phyloP scores from a whole-genome alignment of 1,140 invertebrate species.

The Drosophila jambulina region DNA sequence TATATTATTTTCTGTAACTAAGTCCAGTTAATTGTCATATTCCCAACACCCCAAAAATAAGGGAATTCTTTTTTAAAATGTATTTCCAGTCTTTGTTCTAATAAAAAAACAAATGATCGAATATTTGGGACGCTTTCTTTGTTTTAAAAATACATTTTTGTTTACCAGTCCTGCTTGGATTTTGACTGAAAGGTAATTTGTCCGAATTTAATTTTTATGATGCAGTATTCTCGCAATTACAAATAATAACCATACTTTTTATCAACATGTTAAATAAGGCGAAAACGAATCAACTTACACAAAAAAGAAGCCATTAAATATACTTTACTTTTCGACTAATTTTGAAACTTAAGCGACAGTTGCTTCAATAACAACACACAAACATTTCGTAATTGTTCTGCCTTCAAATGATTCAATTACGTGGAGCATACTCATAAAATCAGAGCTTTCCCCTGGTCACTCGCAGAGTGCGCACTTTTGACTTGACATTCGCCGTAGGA shows the following conservation, averaged over 20 bases:
- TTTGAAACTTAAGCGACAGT: conserved; percentile 15
- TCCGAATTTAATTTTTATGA: neutral
- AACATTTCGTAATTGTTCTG: conserved; percentile 28
- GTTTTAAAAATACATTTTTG: conserved; percentile 18
- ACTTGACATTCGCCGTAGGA: conserved; percentile 59
- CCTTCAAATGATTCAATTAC: conserved; percentile 33
- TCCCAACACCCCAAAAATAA: neutral
- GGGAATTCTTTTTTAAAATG: neutral
- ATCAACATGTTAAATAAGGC: neutral
- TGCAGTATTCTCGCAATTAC: neutral
- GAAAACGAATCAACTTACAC: neutral
- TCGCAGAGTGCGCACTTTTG: conserved; percentile 37
- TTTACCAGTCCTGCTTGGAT: neutral
- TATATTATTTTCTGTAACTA: too few relatives aligned
- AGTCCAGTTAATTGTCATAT: neutral
- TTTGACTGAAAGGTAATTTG: conserved; percentile 11
- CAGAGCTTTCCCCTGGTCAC: neutral
- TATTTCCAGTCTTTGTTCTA: conserved; percentile 16
- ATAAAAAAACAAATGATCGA: conserved; percentile 5
- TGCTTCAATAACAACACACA: conserved; percentile 5
- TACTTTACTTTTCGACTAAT: conserved; percentile 9
- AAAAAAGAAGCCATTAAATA: conserved; percentile 1
- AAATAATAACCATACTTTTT: neutral
- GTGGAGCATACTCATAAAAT: conserved; percentile 7
- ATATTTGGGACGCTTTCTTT: conserved; percentile 11